Evolutionary conservation across 2,888 invertebrate genomes (phyloP).

Genomic region (Drosophila aldrichi): DNA sequence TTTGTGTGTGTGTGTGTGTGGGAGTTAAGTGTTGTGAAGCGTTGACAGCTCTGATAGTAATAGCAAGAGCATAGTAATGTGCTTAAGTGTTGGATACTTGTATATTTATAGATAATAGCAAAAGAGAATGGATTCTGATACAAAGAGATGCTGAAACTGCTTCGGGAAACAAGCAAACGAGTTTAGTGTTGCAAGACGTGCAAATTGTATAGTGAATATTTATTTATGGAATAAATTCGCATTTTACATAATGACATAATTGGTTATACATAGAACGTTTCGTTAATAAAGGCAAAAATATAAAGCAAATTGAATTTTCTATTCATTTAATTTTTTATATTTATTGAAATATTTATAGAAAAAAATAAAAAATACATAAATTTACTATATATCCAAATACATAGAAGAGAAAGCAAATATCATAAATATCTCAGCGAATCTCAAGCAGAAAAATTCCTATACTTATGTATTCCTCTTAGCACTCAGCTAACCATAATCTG

Average conservation of each 20-base stretch:
- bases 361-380: background rate
- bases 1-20: background rate
- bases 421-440: background rate
- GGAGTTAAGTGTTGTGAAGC: constrained; percentile 1
- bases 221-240: background rate
- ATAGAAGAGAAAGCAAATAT: too few relatives aligned
- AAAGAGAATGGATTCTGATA: background rate
- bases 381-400: background rate
- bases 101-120: background rate
- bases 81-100: background rate
- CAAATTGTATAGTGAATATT: background rate
- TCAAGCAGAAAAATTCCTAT: background rate
- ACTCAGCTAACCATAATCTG: background rate
- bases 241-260: background rate
- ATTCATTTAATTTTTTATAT: too few relatives aligned
- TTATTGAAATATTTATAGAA: background rate
- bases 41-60: background rate
- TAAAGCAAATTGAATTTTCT: background rate
- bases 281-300: background rate
- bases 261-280: background rate
- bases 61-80: background rate
- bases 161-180: too few relatives aligned
- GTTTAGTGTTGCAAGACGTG: background rate
- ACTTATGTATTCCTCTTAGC: too few relatives aligned
- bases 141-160: background rate